Conservation (phyloP, 2,888 invertebrate species). For the Drosophila cyrtoloma region DNA sequence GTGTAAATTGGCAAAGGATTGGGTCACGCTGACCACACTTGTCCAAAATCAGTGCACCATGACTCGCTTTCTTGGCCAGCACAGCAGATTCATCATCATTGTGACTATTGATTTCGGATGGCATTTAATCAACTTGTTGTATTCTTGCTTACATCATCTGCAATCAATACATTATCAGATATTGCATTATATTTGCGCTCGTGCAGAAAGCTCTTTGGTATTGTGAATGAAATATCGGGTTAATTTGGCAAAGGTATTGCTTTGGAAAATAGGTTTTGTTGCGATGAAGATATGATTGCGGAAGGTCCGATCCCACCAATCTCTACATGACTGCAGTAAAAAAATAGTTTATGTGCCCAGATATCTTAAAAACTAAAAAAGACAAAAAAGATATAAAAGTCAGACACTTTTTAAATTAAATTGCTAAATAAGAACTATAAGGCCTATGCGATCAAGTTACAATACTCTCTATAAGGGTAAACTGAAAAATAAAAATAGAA, state of each 20-base stretch:
- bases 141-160: neutral
- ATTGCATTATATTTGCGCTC: neutral
- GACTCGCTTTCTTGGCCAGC: slow-evolving; percentile 4
- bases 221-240: neutral
- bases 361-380: neutral
- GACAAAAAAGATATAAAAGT: neutral
- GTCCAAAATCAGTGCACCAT: slow-evolving; percentile 14
- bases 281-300: neutral
- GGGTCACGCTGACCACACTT: neutral
- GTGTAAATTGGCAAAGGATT: slow-evolving; percentile 34
- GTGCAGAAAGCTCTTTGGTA: neutral
- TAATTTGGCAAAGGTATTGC: neutral
- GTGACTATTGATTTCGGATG: slow-evolving; percentile 22
- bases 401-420: neutral
- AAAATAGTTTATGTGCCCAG: neutral
- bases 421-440: neutral
- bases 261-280: neutral
- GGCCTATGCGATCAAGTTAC: neutral
- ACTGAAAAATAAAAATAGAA: fast-evolving
- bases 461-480: neutral
- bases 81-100: neutral
- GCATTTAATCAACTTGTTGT: slow-evolving; percentile 33
- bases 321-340: neutral
- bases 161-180: slow-evolving; percentile 11
- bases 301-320: neutral